A percentile compares a stretch with the other conserved stretches of the same genome.
These are phyloP conservation scores for Gymnorhina tibicen DNA, from an alignment of 2,113 vertebrate genomes.

Conservation along the genomic window DNA sequence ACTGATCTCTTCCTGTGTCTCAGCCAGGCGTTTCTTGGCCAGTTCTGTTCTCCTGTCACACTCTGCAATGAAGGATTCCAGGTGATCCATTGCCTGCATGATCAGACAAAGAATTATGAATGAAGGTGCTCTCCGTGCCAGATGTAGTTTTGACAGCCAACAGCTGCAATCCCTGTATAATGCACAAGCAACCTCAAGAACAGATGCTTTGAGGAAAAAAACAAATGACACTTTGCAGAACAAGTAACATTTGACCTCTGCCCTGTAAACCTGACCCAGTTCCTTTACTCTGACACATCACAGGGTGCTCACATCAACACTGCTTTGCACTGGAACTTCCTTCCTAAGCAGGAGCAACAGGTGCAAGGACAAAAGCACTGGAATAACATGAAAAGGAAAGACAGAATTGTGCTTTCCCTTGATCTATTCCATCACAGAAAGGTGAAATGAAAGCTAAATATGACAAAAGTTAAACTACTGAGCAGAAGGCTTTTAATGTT, in stretches of 20 bases:
- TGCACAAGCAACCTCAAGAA: not conserved
- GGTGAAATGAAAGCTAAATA: not conserved
- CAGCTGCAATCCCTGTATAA: not conserved
- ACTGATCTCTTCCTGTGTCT: slow-evolving; percentile 98
- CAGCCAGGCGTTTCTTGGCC: slow-evolving; percentile 95
- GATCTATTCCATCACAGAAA: not conserved
- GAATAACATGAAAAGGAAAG: not conserved
- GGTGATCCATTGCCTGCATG: slow-evolving; percentile 92
- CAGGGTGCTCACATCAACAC: not conserved
- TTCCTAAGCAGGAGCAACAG: not conserved
- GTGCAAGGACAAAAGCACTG: not conserved
- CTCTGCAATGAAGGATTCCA: slow-evolving; percentile 97
- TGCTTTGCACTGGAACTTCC: not conserved
- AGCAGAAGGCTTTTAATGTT: not conserved
- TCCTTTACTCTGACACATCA: not conserved
- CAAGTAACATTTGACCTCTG: not conserved
- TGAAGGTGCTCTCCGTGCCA: not conserved
- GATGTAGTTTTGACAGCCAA: not conserved
- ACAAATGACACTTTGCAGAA: not conserved
- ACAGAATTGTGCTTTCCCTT: not conserved
- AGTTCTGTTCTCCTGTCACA: slow-evolving; percentile 96
- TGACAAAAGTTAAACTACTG: not conserved
- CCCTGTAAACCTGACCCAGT: not conserved
- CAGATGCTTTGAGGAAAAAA: not conserved
- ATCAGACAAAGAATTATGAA: not conserved